Base-by-base conservation (phyloP, 2,888 invertebrate species). In the Nudaria mundana region DNA sequence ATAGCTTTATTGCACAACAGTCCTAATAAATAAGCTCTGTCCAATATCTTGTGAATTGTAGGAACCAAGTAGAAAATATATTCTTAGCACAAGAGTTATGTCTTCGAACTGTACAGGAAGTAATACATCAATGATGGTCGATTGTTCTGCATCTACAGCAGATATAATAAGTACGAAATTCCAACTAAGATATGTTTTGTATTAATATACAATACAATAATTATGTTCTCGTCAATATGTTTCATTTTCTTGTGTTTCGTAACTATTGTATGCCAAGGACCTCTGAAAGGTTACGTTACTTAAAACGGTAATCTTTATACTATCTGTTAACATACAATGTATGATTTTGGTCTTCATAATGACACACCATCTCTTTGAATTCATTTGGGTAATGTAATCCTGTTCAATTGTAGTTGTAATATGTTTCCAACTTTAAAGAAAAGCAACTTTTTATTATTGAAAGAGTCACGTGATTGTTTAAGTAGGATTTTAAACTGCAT, bases 301-400 rank as follows among this genome's bases (percentile, higher is more conserved):
- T n/a, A 81, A 84, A 83, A 80, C 76, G 76, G 82, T 73, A 81
- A 87, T 87, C 87, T 87, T 86, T 81, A 86, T 84, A 74, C 77
- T 81, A 84, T 83, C 82, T 78, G 61, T 63, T 53, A 64, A 65
- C 66, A 70, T 66, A 71, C 65, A 64, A 51, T 55, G 60, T 64
- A 64, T 70, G 62, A 67, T 76, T 78, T 76, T 66, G 64, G 65
- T 72, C 75, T 73, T 71, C 30, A 5, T 39, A 51, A 59, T 46
- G 30, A 20, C 64, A 63, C 71, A 71, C 74, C 73, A 77, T 69
- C 58, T 37, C 35, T 44, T 26, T 44, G 33, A 46, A 49, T 44
- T 39, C 16, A 39, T 47, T n/a, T 46, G 44, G 44, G 42, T 34
- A 44, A 54, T 47, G n/a, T n/a, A n/a, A n/a, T n/a, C n/a, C n/a